Evolutionary conservation across 2,888 invertebrate genomes (phyloP).

Genomic region (Machimus rusticus): DNA sequence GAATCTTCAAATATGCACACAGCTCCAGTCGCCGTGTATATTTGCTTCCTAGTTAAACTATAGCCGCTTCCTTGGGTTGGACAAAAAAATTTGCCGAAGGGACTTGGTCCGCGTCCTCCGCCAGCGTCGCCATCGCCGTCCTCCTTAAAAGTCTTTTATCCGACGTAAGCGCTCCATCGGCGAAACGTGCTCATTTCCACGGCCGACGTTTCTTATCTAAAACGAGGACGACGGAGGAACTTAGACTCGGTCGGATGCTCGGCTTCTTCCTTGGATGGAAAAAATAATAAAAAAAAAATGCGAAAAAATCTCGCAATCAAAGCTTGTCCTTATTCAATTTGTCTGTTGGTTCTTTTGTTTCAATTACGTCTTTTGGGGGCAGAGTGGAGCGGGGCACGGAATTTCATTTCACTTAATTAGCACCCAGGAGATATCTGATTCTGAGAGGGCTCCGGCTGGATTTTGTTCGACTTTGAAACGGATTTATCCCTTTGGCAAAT

Average conservation of each 20-base stretch:
- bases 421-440: slow-evolving; percentile 43
- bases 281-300: not conserved
- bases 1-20: not conserved
- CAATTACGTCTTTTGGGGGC: slow-evolving; percentile 4
- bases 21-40: not conserved
- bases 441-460: slow-evolving; percentile 4
- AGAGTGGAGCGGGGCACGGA: slow-evolving; percentile 21
- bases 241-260: not conserved
- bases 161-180: not conserved
- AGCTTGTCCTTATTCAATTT: slow-evolving; percentile 33
- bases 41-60: not conserved
- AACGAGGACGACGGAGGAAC: not conserved
- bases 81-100: not conserved
- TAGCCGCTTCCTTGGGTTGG: not conserved
- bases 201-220: slow-evolving; percentile 20
- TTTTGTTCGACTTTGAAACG: slow-evolving; percentile 19
- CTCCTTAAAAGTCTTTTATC: not conserved
- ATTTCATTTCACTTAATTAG: slow-evolving; percentile 45
- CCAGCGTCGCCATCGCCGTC: not conserved
- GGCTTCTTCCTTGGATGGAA: not conserved
- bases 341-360: slow-evolving; percentile 32
- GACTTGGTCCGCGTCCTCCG: not conserved
- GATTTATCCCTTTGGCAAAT: slow-evolving; percentile 2
- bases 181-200: not conserved
- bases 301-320: slow-evolving; percentile 23